phyloP scores from a whole-genome alignment of 2,888 invertebrate species.

The Calameuta idolon region DNA sequence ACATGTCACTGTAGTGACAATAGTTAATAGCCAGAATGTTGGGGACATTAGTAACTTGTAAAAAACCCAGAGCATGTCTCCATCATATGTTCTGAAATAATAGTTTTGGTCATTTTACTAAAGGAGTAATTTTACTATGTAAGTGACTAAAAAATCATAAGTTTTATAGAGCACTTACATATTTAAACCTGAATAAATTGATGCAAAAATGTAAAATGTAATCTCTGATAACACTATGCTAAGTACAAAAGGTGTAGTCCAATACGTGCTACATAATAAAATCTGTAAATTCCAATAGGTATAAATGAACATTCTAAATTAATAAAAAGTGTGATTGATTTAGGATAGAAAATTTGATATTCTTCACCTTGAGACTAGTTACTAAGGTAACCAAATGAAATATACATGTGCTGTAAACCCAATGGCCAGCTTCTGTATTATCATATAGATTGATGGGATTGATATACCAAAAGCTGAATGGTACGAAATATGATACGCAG shows the following conservation, averaged over 20 bases:
- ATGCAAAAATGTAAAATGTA: constrained; percentile 70
- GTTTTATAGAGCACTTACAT: constrained; percentile 69
- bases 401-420: constrained; percentile 61
- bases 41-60: constrained; percentile 71
- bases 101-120: constrained; percentile 6
- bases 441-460: constrained; percentile 69
- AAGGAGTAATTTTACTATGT: constrained; percentile 3
- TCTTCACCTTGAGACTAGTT: constrained; percentile 52
- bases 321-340: not conserved
- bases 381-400: constrained; percentile 54
- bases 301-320: not conserved
- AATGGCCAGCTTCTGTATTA: constrained; percentile 70
- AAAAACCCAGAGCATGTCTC: constrained; percentile 73
- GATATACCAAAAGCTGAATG: constrained; percentile 64
- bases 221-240: constrained; percentile 70
- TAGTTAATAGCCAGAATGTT: constrained; percentile 73
- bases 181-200: constrained; percentile 71
- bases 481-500: constrained; percentile 72
- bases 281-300: constrained; percentile 44
- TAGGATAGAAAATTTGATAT: not conserved
- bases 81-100: constrained; percentile 66
- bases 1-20: constrained; percentile 68
- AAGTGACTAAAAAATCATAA: not conserved
- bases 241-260: constrained; percentile 74
- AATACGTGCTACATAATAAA: constrained; percentile 69